Base-by-base conservation (phyloP, 2,113 vertebrate species). In the Rattus rattus region DNA sequence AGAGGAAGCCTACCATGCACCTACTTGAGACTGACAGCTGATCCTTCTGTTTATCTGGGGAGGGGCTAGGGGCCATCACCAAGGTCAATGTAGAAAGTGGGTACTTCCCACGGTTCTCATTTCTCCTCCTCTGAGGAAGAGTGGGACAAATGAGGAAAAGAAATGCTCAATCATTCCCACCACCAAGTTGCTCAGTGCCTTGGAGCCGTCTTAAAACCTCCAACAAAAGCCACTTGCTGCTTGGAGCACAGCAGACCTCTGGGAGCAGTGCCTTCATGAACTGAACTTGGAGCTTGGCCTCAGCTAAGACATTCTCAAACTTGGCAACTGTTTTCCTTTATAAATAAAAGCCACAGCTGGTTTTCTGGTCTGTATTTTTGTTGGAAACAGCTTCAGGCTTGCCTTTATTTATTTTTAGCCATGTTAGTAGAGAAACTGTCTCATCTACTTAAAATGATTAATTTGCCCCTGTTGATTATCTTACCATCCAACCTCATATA, bases 361-460 rank as follows among this genome's bases (percentile, higher is more conserved):
- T 84, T 96, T 94, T 81, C 36, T 69, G 47, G 67, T 87, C 79
- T 8, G 20, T 75, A 63, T 91, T 96, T 94, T 30, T 56, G 49
- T 90, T 95, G 85, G 85, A 92, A 92, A 72, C 22, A 88, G 49
- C 81, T 88, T 96, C 75, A 67, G 33, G 86, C 69, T 92, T 93
- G 79, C 61, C 73, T 90, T 70, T 75, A 73, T 92, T 93, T 92
- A 91, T 69, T 83, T 92, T 97, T 73, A 94, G 89, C 70, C 30
- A 49, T 90, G 61, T 87, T 72, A 90, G 80, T 85, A 97, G 75
- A 87, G 90, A 54, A 93, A 26, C 89, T 76, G 76, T 91, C 89
- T 77, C n/a, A 91, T 88, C 88, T 72, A 61, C 92, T 94, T 94
- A 96, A 70, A 10, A 63, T 81, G 88, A 95, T 94, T 90, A 92